Conservation (phyloP, 2,113 vertebrate genomes). For the Mirounga angustirostris region DNA sequence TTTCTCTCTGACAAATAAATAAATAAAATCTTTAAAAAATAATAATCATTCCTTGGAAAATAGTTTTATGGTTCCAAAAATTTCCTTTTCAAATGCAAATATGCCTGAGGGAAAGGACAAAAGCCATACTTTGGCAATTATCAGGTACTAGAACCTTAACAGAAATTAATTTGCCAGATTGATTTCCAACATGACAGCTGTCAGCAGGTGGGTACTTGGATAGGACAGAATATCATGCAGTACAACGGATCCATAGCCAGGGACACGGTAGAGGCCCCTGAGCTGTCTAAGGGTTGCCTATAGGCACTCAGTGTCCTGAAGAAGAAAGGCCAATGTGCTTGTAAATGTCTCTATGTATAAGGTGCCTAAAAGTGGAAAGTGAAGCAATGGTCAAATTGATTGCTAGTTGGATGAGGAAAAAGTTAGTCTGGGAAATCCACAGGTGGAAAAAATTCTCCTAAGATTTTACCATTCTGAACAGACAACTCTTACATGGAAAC, state of each 20-base stretch:
- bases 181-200: conserved; percentile 56
- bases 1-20: no score
- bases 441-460: not conserved
- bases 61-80: not conserved
- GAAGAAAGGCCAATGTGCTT: not conserved
- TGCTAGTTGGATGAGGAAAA: conserved; percentile 54
- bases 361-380: not conserved
- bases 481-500: conserved; percentile 18
- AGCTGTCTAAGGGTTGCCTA: not conserved
- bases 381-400: conserved; percentile 52
- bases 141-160: not conserved
- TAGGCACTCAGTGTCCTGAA: not conserved
- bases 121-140: conserved; percentile 42
- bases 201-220: conserved; percentile 1
- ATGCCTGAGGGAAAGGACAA: not conserved
- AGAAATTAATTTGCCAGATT: conserved; percentile 50
- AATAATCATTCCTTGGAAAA: not conserved
- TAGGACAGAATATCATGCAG: not conserved
- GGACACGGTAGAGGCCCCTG: not conserved
- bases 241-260: not conserved
- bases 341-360: conserved; percentile 55
- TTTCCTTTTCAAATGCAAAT: conserved; percentile 42
- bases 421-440: not conserved
- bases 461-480: conserved; percentile 26
- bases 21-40: no score